Evolutionary conservation across 1,140 invertebrate genomes (phyloP), one percentile per base, ranked within the genome.

Genomic region (Cotesia typhae): DNA sequence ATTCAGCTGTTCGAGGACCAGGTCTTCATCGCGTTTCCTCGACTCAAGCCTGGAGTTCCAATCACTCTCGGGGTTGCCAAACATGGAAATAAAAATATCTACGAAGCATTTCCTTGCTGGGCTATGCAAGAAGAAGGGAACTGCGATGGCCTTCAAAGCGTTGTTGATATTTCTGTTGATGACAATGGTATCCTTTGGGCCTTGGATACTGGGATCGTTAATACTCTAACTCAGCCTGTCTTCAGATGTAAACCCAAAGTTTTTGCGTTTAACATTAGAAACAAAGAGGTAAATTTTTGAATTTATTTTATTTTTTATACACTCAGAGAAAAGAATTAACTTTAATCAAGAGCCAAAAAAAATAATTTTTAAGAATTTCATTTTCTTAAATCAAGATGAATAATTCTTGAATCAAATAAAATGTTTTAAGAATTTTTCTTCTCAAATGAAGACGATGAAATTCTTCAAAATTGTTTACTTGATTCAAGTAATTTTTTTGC

Each of bases 171-270:
- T 3, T 85, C 82, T 51, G 73, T 92, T 28, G 91, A 92, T 80
- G 76, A 80, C 12, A 81, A 90, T 78, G 89, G 90, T 72, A 88
- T 90, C n/a, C 79, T 93, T 1, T 93, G 92, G 92, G 87, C 90
- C 2, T 83, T 93, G 60, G 92, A 93, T 76, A 87, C 87, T 53
- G 92, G 92, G 51, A 85, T 92, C 47, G 88, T 91, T 1, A 91
- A 93, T 73, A 92, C 90, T 1, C 77, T 92, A 59, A 88, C 90
- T 67, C 86, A 89, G 47, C 91, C 92, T 0, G 86, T 90, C 1
- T 87, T 89, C 6, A 87, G 89, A n/a, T 91, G 91, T 73, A 83
- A 87, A 9, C 91, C 92, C 0, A 93, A 92, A 82, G 88, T 93
- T 17, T 87, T 92, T 6, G 90, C 88, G n/a, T 86, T 92, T 60